A percentile compares a stretch with the other conserved stretches of the same genome.
Evolutionary conservation across 2,888 invertebrate species (phyloP).

Genomic region (Hydrotaea cyrtoneurina): DNA sequence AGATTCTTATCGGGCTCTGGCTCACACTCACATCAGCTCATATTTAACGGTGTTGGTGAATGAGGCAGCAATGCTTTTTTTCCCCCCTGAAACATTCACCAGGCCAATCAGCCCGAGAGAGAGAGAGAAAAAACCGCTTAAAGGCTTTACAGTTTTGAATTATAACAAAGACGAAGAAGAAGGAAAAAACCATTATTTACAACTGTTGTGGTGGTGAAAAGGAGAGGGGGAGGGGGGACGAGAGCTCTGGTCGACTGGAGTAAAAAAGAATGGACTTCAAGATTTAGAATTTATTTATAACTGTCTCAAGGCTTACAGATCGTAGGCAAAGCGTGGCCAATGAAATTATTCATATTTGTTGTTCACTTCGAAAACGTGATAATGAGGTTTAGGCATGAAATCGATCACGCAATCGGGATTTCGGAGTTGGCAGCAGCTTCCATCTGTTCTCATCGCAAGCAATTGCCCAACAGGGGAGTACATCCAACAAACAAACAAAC

Average conservation of each 20-base stretch:
- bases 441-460: conserved; percentile 47
- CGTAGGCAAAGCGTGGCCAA: not conserved
- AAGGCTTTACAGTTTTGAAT: conserved; percentile 7
- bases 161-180: not conserved
- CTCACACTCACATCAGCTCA: not conserved
- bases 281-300: conserved; percentile 17
- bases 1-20: conserved; percentile 68
- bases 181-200: not conserved
- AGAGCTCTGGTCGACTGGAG: not conserved
- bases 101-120: conserved; percentile 17
- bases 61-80: conserved; percentile 32
- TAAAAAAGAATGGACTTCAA: not conserved
- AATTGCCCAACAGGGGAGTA: not conserved
- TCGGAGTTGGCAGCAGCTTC: not conserved
- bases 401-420: conserved; percentile 63
- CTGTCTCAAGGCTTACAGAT: not conserved
- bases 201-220: not conserved
- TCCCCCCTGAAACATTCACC: conserved; percentile 47
- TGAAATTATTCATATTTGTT: conserved; percentile 23
- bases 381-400: conserved; percentile 64
- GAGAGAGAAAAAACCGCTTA: conserved; percentile 24
- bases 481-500: no score
- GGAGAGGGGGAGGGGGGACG: not conserved
- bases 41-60: not conserved
- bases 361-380: conserved; percentile 26